Conservation (phyloP, 2,797 vertebrate genomes). For the Eospalax fontanierii region DNA sequence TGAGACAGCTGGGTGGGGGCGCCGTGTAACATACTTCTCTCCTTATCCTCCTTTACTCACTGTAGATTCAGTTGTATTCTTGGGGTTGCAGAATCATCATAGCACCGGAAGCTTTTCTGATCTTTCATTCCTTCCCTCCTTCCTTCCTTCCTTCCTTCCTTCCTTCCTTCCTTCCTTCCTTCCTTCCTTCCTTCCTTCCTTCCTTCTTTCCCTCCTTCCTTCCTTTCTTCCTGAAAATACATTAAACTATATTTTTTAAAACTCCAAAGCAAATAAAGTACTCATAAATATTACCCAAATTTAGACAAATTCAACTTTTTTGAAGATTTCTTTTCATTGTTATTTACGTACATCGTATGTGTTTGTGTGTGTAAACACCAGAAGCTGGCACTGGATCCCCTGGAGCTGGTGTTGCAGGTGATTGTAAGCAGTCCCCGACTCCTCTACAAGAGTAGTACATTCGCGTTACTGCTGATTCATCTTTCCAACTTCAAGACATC, state of each 20-base stretch:
- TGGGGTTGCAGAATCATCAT: fast-evolving
- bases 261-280: neutral
- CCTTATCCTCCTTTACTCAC: neutral
- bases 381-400: too few species aligned
- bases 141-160: too few species aligned
- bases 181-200: neutral
- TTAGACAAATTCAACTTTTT: neutral
- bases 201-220: too few species aligned
- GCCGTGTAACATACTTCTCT: fast-evolving
- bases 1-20: neutral
- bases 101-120: neutral
- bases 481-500: too few species aligned
- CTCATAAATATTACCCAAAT: neutral
- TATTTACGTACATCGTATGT: neutral
- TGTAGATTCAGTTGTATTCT: fast-evolving
- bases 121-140: neutral
- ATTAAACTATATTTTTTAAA: neutral
- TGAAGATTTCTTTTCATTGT: neutral
- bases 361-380: neutral
- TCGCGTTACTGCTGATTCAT: neutral
- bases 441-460: neutral
- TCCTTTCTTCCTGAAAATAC: neutral
- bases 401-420: neutral
- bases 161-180: too few species aligned
- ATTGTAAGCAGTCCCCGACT: neutral